Conservation (phyloP, 2,797 vertebrate species). For the Eremophila alpestris region DNA sequence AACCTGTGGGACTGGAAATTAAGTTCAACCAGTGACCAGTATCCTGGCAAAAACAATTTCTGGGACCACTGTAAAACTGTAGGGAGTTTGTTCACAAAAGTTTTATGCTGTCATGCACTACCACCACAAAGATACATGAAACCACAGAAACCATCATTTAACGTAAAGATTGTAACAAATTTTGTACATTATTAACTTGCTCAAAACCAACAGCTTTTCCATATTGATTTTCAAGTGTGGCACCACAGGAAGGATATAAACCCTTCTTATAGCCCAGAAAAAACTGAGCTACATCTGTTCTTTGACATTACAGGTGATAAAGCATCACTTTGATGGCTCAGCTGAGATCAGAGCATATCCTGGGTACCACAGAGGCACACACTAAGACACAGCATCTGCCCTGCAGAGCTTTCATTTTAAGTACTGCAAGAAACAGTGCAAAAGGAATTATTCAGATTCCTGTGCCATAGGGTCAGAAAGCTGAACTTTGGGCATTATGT, state of each 20-base stretch:
- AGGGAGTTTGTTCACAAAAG: not conserved
- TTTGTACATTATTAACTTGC: not conserved
- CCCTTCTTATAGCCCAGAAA: not conserved
- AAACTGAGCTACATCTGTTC: constrained; percentile 58
- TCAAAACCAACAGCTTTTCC: constrained; percentile 14
- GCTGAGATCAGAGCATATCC: constrained; percentile 51
- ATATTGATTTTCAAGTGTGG: constrained; percentile 26
- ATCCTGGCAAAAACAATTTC: not conserved
- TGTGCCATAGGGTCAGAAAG: constrained; percentile 20
- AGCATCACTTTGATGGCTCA: constrained; percentile 60
- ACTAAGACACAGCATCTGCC: constrained; percentile 56
- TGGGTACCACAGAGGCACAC: constrained; percentile 30
- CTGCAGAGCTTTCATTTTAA: constrained; percentile 63
- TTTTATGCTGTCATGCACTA: not conserved
- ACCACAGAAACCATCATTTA: not conserved
- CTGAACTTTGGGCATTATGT: not conserved
- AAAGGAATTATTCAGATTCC: constrained; percentile 48
- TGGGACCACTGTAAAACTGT: not conserved
- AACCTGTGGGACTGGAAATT: not conserved
- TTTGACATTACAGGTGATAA: constrained; percentile 63
- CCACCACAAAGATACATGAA: not conserved
- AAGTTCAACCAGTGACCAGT: not conserved
- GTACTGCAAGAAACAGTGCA: constrained; percentile 2
- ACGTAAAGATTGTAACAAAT: not conserved
- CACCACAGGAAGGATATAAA: constrained; percentile 45